Base-by-base conservation (phyloP, 2,797 vertebrate genomes). In the Harpagifer antarcticus region DNA sequence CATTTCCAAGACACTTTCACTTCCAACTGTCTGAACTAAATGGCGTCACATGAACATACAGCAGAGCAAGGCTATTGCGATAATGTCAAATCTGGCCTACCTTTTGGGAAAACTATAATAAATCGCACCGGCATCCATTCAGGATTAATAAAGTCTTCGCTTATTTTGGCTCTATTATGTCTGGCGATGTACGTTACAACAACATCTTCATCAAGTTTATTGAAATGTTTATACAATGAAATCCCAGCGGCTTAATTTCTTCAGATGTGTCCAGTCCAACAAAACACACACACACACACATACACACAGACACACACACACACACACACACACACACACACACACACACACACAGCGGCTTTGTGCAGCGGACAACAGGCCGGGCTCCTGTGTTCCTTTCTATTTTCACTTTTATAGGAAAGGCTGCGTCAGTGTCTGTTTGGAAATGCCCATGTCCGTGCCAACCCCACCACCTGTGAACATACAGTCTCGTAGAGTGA, bases 401-500 rank as follows among this genome's bases (percentile, higher is more conserved):
- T 89, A 87, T 89, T 92, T 90, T 81, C 15, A 81, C 78, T 82
- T 90, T 87, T 86, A 86, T 87, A 79, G 84, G 79, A 87, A 82
- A 80, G 81, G 81, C 83, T 86, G 80, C 61, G 63, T 86, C 86
- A 84, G 76, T 78, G 86, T 84, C 74, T 86, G 86, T 88, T 86
- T 88, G 85, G 85, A 88, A 86, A 87, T 79, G 88, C 78, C 86
- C 82, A 44, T 6, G 31, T 55, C 64, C 19, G 43, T 80, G 85
- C 88, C 87, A 88, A 69, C 67, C 13, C 8, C 61, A 74, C 86
- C 89, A 90, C 89, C 92, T 92, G 91, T 86, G 88, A 74, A 81
- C 81, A 75, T 61, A 86, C 85, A 83, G 78, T 58, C 86, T 33
- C 9, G 23, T 65, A 52, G 68, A 87, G 48, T 19, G 66, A 82